phyloP scores from a whole-genome alignment of 2,113 vertebrate genomes.

The Cottus gobio region DNA sequence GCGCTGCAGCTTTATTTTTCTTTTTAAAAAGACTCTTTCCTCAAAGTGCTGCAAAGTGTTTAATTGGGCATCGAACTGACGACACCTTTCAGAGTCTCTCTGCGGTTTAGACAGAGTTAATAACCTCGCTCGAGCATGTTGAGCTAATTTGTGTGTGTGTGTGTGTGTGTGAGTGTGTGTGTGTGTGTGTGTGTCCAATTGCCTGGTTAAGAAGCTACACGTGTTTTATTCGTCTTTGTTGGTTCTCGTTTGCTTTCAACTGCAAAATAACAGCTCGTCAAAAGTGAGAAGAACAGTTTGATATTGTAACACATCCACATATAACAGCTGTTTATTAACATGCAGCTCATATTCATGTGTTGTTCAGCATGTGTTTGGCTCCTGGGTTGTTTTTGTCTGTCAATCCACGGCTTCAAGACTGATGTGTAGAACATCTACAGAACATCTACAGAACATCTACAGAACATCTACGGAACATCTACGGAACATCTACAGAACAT shows the following conservation, averaged over 20 bases:
- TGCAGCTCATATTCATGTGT: not conserved
- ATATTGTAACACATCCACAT: not conserved
- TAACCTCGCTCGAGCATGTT: not conserved
- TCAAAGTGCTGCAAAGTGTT: constrained; percentile 1
- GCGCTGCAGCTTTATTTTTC: not conserved
- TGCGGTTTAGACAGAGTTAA: constrained; percentile 1
- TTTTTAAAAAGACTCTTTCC: not conserved
- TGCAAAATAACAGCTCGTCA: not conserved
- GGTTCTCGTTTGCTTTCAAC: not conserved
- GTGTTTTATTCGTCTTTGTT: not conserved
- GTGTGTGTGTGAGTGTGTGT: constrained; percentile 7
- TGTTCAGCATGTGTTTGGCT: not conserved
- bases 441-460: too few species aligned
- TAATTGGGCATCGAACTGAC: constrained; percentile 3
- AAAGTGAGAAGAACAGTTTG: not conserved
- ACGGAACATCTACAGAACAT: too few species aligned
- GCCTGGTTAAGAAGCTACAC: constrained; percentile 15
- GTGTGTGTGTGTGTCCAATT: constrained; percentile 3
- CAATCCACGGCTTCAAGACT: not conserved
- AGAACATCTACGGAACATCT: too few species aligned
- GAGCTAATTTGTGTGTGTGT: constrained; percentile 23
- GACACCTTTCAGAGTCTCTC: not conserved
- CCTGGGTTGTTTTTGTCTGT: too few species aligned
- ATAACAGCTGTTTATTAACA: not conserved
- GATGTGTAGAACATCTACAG: too few species aligned